phyloP scores from a whole-genome alignment of 1,140 invertebrate species.

The Drosophila miranda region DNA sequence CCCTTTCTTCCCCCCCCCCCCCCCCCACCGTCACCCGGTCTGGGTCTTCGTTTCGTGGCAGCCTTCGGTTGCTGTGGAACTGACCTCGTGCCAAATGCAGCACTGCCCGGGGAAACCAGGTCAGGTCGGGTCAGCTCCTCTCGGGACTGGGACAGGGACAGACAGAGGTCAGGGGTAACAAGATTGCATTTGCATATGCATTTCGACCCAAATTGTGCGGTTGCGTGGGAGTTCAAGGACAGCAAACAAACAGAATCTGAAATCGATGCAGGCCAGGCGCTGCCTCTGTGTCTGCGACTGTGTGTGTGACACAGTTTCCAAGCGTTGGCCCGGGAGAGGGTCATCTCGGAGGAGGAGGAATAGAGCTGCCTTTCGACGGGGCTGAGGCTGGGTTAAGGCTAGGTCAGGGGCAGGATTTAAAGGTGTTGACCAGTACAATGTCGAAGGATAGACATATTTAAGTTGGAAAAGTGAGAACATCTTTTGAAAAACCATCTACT shows the following conservation, averaged over 20 bases:
- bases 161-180: slow-evolving; percentile 10
- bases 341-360: too few species aligned
- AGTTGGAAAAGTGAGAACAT: too few species aligned
- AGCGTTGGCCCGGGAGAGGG: slow-evolving; percentile 1
- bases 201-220: slow-evolving; percentile 34
- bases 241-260: slow-evolving; percentile 18
- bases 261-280: slow-evolving; percentile 15
- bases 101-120: slow-evolving; percentile 29
- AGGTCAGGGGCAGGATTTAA: too few species aligned
- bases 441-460: too few species aligned
- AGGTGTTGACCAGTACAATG: too few species aligned
- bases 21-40: slow-evolving; percentile 27
- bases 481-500: too few species aligned
- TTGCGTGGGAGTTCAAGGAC: slow-evolving; percentile 36
- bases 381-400: too few species aligned
- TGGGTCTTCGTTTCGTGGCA: slow-evolving; percentile 13
- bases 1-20: slow-evolving; percentile 11
- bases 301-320: slow-evolving; percentile 30
- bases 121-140: slow-evolving; percentile 32
- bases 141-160: too few species aligned
- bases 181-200: slow-evolving; percentile 45
- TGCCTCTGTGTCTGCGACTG: slow-evolving; percentile 2
- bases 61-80: slow-evolving; percentile 24
- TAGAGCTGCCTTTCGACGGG: too few species aligned
- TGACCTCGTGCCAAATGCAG: slow-evolving; percentile 44